Base-by-base conservation (phyloP, 2,797 vertebrate genomes). In the Strix occidentalis region DNA sequence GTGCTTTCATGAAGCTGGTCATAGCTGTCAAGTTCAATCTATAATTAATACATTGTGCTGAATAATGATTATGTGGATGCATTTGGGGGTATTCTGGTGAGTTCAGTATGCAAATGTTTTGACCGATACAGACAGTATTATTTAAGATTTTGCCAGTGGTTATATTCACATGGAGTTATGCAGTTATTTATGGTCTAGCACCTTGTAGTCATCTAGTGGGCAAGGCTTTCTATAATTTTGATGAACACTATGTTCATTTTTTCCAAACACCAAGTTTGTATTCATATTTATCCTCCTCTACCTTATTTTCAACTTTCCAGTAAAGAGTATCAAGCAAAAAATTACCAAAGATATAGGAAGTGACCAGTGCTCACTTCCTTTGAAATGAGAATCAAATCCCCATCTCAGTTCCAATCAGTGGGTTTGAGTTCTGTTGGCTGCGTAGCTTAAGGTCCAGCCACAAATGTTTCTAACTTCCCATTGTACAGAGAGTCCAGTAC, bases 11-110 rank as follows among this genome's bases (percentile, higher is more conserved):
- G 50, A 90, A 87, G 54, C 58, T 87, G 69, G 33, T 84, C 56
- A 29, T 61, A 95, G 54, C 37, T 89, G 56, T 87, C 70, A 84
- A 78, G 37, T 74, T 90, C n/a, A 92, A 87, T 50, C 74, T 81
- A 58, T 82, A 90, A 80, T 82, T 94, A 82, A 87, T 71, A 54
- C 46, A 58, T 68, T 93, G 56, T 92, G 37, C 68, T 63, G 65
- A 84, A 60, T 72, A 90, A 72, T 58, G 23, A 37, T 83, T 63
- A 63, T 31, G 48, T 89, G 78, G 57, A 76, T 80, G 71, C 60
- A 75, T 85, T 85, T 79, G 31, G 23, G 45, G 26, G 3, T 61
- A n/a, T 79, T 65, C 66, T 84, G 56, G 15, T 74, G 48, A 74
- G n/a, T 60, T 81, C 28, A 65, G 15, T 50, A 70, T 10, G 21